These are phyloP conservation scores for Pithys albifrons DNA, from an alignment of 2,113 vertebrate species.

Conservation along the genomic window DNA sequence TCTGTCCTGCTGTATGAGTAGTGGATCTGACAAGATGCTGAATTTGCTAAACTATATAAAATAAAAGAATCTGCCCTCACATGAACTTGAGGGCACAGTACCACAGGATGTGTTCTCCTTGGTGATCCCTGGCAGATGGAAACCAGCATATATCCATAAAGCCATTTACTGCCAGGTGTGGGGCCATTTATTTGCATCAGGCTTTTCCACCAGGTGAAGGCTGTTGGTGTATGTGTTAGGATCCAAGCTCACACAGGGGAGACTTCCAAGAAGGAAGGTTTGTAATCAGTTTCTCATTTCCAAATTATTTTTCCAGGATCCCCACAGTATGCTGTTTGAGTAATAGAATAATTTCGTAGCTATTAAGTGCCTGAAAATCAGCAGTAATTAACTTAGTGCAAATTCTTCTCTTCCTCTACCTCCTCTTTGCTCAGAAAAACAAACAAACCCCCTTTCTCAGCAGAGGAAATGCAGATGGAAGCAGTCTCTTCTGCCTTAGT, in stretches of 20 bases:
- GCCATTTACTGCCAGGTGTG: neutral
- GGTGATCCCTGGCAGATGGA: neutral
- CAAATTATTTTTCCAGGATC: constrained; percentile 46
- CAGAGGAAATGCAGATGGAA: constrained; percentile 9
- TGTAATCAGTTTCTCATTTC: constrained; percentile 38
- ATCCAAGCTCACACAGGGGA: neutral
- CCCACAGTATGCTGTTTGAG: constrained; percentile 37
- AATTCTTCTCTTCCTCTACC: constrained; percentile 27
- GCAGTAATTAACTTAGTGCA: constrained; percentile 42
- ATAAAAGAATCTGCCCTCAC: neutral
- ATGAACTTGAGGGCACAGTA: neutral
- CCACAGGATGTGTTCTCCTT: neutral
- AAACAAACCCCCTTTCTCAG: constrained; percentile 26
- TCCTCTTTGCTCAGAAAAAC: constrained; percentile 7
- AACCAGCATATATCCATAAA: neutral
- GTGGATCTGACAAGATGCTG: neutral
- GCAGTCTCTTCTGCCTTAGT: neutral
- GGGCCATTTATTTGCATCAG: neutral
- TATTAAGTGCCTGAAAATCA: constrained; percentile 52
- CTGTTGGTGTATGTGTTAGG: neutral
- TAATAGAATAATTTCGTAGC: constrained; percentile 57
- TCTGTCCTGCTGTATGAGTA: neutral
- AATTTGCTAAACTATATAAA: neutral
- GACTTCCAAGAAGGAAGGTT: neutral
- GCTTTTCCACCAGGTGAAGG: neutral